These are phyloP conservation scores for Beaufortia kweichowensis DNA, from an alignment of 2,113 vertebrate species.

Conservation along the genomic window DNA sequence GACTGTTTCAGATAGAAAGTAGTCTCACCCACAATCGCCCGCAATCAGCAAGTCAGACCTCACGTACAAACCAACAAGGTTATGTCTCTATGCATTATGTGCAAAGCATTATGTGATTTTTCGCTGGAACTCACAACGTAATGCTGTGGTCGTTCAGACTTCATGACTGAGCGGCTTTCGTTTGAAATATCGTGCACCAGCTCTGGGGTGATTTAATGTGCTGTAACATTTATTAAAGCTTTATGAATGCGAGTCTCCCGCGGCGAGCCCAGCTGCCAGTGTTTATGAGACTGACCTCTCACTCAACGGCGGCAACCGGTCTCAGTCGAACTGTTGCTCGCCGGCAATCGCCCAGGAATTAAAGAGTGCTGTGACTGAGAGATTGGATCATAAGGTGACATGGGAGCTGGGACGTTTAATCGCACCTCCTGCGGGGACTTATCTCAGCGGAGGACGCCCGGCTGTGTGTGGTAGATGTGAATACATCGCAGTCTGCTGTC, in stretches of 20 bases:
- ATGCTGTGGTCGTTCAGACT: constrained; percentile 27
- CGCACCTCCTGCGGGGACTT: constrained; percentile 24
- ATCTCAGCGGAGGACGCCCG: constrained; percentile 1
- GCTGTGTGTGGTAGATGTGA: constrained; percentile 1
- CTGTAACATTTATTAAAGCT: constrained; percentile 56
- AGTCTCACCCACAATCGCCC: too few species aligned
- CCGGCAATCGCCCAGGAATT: constrained; percentile 38
- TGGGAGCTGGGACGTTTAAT: constrained; percentile 45
- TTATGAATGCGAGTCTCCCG: constrained; percentile 48
- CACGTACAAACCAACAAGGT: not conserved
- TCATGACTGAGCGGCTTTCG: constrained; percentile 51
- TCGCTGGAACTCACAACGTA: constrained; percentile 21
- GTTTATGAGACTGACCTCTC: constrained; percentile 56
- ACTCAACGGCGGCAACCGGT: constrained; percentile 33
- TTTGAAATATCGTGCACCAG: constrained; percentile 40
- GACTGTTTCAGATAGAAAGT: too few species aligned
- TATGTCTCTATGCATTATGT: not conserved
- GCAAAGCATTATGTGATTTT: constrained; percentile 20
- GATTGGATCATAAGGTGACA: constrained; percentile 53
- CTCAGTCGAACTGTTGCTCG: constrained; percentile 31
- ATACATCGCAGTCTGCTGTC: constrained; percentile 12
- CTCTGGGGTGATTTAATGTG: constrained; percentile 55
- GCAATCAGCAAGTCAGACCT: too few species aligned
- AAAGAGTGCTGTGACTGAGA: constrained; percentile 42
- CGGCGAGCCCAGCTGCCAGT: constrained; percentile 40